These are phyloP conservation scores for Sphaeramia orbicularis DNA, from an alignment of 2,797 vertebrate genomes.

Conservation along the genomic window DNA sequence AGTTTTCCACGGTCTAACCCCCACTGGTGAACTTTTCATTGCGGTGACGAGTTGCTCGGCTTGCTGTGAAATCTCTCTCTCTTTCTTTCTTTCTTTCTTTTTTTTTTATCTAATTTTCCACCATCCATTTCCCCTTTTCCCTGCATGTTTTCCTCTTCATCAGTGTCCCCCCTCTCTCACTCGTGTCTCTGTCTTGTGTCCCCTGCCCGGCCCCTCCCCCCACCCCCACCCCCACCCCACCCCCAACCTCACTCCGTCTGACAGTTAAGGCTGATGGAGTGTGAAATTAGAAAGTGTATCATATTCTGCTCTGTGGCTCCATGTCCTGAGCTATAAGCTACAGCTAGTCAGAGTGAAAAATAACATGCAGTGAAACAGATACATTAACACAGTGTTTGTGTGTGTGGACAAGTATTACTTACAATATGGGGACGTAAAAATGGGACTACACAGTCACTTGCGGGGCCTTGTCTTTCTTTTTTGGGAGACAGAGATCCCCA, in stretches of 20 bases:
- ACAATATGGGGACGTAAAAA: conserved; percentile 4
- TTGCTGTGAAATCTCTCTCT: conserved; percentile 54
- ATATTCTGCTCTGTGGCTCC: conserved; percentile 88
- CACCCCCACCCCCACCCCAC: conserved; percentile 57
- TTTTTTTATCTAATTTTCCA: conserved; percentile 61
- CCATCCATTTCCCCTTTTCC: conserved; percentile 60
- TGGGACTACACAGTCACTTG: neutral
- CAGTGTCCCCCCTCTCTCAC: conserved; percentile 30
- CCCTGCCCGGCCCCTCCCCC: conserved; percentile 58
- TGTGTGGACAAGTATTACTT: conserved; percentile 22
- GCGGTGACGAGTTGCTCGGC: conserved; percentile 55
- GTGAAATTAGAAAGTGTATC: conserved; percentile 99
- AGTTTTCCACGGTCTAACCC: conserved; percentile 62
- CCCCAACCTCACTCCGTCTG: conserved; percentile 74
- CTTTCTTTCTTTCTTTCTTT: conserved; percentile 60
- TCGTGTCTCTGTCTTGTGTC: conserved; percentile 40
- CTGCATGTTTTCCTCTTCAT: conserved; percentile 57
- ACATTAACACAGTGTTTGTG: conserved; percentile 76
- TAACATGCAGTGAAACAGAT: conserved; percentile 82
- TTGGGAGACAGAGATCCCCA: no score
- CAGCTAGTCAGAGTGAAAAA: conserved; percentile 83
- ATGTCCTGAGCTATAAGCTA: conserved; percentile 82
- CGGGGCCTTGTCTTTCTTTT: no score
- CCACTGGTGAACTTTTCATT: conserved; percentile 69
- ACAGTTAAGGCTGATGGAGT: conserved; percentile 95